Conservation (phyloP, 2,113 vertebrate species). For the Passer montanus region DNA sequence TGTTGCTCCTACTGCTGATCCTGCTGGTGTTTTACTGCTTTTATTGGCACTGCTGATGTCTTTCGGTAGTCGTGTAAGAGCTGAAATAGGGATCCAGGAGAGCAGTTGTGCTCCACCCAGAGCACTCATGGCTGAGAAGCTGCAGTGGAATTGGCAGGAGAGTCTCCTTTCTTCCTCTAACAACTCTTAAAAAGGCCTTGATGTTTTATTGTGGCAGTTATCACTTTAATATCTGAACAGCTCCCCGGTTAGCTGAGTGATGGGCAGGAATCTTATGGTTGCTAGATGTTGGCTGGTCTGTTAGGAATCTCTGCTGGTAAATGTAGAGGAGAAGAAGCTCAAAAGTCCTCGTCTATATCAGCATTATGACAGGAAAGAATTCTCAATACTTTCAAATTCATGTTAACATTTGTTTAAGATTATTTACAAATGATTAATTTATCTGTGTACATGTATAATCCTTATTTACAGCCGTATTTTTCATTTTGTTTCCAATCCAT, state of each 20-base stretch:
- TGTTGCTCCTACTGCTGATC: constrained; percentile 44
- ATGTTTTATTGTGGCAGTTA: constrained; percentile 6
- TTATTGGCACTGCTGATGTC: background rate
- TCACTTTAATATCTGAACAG: background rate
- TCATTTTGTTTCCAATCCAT: background rate
- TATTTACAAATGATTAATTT: background rate
- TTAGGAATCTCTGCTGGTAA: background rate
- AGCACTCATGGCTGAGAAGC: background rate
- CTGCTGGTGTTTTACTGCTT: constrained; percentile 44
- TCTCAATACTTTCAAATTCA: background rate
- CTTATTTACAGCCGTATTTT: background rate
- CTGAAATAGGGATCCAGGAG: background rate
- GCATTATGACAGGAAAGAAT: background rate
- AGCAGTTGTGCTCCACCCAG: background rate
- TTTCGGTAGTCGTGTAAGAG: background rate
- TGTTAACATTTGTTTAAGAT: background rate
- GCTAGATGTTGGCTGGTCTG: background rate
- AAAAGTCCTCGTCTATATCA: background rate
- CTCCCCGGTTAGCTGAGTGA: background rate
- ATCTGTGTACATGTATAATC: background rate
- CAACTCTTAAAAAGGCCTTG: background rate
- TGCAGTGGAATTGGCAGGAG: background rate
- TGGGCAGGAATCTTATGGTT: background rate
- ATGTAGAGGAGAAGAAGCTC: background rate
- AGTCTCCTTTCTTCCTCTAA: background rate